Evolutionary conservation across 2,113 vertebrate species (phyloP), one percentile per base, ranked within the genome.

Genomic region (Oreotrochilus melanogaster): DNA sequence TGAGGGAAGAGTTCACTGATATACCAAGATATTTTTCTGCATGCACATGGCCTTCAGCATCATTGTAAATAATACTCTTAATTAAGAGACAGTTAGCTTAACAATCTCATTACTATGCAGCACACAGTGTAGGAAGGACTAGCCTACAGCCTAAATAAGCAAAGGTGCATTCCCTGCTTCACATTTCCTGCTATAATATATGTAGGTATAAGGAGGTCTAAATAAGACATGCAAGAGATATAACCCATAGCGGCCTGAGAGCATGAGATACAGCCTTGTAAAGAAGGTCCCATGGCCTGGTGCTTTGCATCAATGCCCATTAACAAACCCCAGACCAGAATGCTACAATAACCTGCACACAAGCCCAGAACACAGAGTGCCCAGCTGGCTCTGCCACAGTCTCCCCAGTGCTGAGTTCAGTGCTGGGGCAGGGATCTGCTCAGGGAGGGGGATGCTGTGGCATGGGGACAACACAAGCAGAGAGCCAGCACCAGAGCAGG

Each of bases 21-120:
- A 76, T 78, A 80, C 27, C 8, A 37, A 30, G 47, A 70, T 33
- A 48, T 91, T 89, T 69, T 42, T 73, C 88, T 92, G 72, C 35
- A 27, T 50, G 64, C 75, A 74, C 28, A 22, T 64, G 67, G 86
- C 79, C 86, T 86, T 93, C 82, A 91, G 92, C 64, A 17, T 73
- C 54, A 47, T 33, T 96, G 92, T 96, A 96, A 96, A 96, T 96
- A 96, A 94, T 94, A 78, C 51, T 74, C 64, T 71, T 92, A 95
- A 97, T 95, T 93, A 96, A 95, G 94, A 95, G 82, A 64, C 82
- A 92, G 74, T 96, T 93, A 95, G 67, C 78, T 51, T 70, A 86
- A 47, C 86, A 94, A 71, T 88, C 86, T 90, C 64, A 78, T 94
- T 95, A 86, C 62, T 66, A 90, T 58, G 82, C 75, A 86, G 45